Conservation (phyloP, 2,888 invertebrate species). For the Trissolcus japonicus region DNA sequence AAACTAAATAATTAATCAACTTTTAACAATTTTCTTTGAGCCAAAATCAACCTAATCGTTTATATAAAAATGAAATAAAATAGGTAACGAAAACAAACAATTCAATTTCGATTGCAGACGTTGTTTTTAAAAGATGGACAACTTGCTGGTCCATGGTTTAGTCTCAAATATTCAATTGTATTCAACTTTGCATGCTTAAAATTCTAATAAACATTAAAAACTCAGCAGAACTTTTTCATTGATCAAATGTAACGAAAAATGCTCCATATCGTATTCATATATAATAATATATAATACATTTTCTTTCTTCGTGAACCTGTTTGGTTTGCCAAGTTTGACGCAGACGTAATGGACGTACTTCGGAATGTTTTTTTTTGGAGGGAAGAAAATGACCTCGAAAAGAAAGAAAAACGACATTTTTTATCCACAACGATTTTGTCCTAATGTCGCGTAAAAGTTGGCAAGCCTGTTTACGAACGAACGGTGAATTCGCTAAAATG, state of each 20-base stretch:
- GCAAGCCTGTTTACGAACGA: conserved; percentile 32
- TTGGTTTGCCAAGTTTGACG: conserved; percentile 23
- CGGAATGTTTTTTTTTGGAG: conserved; percentile 20
- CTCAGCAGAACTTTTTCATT: conserved; percentile 29
- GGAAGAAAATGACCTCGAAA: background rate
- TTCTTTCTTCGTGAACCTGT: conserved; percentile 15
- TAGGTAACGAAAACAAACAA: conserved; percentile 1
- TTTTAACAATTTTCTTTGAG: background rate
- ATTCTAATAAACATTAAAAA: conserved; percentile 6
- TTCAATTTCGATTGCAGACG: conserved; percentile 1
- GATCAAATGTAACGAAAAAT: conserved; percentile 41
- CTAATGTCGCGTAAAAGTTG: conserved; percentile 17
- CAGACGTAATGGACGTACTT: background rate
- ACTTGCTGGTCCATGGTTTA: no score
- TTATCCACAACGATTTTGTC: conserved; percentile 2
- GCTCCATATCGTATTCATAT: conserved; percentile 31
- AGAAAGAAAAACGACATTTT: background rate
- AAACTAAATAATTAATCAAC: background rate
- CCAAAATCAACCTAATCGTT: no score
- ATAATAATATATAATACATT: conserved; percentile 31
- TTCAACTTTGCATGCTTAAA: no score
- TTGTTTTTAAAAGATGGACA: no score
- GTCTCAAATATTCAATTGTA: no score
- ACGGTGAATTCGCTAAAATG: conserved; percentile 40
- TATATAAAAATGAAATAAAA: conserved; percentile 3